Conservation (phyloP, 2,797 vertebrate genomes). For the Myiothlypis coronata region DNA sequence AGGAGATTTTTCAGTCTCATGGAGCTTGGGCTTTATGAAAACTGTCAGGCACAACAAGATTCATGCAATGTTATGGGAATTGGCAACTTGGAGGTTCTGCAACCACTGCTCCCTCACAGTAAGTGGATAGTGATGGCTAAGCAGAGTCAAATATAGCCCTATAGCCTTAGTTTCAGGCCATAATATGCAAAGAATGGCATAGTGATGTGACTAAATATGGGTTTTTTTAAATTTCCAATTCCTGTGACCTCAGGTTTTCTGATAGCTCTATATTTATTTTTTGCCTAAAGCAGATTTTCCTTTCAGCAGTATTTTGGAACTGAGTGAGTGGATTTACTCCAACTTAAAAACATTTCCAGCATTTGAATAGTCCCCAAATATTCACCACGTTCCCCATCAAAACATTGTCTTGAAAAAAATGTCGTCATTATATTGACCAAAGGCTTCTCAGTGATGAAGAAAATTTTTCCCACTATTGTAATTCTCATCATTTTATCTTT, state of each 20-base stretch:
- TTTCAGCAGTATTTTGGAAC: constrained; percentile 4
- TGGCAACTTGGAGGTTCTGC: neutral
- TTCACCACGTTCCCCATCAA: neutral
- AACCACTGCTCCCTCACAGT: neutral
- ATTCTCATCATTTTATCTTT: neutral
- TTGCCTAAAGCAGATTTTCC: neutral
- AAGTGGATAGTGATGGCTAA: neutral
- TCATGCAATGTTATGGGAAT: neutral
- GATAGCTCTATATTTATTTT: neutral
- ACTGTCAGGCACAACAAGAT: neutral
- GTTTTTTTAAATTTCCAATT: neutral
- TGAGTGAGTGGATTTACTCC: neutral
- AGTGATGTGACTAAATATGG: neutral
- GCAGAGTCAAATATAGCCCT: neutral
- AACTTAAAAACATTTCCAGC: neutral
- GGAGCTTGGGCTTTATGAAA: neutral
- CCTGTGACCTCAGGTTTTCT: neutral
- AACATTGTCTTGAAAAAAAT: neutral
- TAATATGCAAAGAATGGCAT: neutral
- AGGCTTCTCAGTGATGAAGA: neutral
- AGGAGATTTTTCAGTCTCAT: neutral
- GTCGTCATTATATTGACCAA: neutral
- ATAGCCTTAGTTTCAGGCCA: neutral
- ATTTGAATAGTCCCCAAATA: neutral
- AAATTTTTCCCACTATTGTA: neutral